phyloP scores from a whole-genome alignment of 2,113 vertebrate species.

The Hucho hucho region DNA sequence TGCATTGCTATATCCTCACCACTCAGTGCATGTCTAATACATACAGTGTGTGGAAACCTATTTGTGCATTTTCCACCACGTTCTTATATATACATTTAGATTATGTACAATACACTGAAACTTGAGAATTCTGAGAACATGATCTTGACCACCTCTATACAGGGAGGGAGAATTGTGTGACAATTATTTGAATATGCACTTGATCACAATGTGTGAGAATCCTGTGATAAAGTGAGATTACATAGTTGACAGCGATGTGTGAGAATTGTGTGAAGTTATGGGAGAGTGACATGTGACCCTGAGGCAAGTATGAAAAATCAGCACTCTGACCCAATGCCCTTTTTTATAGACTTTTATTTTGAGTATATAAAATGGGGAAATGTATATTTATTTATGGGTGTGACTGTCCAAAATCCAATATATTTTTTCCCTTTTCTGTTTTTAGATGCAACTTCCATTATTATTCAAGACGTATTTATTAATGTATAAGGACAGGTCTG shows the following conservation, averaged over 20 bases:
- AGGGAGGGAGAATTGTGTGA: neutral
- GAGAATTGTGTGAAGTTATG: slow-evolving; percentile 32
- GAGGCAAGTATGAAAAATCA: slow-evolving; percentile 40
- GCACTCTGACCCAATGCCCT: slow-evolving; percentile 54
- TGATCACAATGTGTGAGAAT: slow-evolving; percentile 19
- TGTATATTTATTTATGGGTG: too few relatives aligned
- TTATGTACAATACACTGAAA: neutral
- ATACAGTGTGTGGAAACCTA: too few relatives aligned
- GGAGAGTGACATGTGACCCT: neutral
- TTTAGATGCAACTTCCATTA: too few relatives aligned
- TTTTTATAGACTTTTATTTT: slow-evolving; percentile 20
- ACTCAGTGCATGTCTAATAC: too few relatives aligned
- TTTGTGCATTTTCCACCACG: too few relatives aligned
- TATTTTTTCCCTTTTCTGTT: too few relatives aligned
- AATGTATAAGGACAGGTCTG: too few relatives aligned
- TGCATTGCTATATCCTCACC: too few relatives aligned
- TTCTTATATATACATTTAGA: neutral
- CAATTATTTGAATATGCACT: neutral
- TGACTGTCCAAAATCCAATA: too few relatives aligned
- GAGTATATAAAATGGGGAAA: too few relatives aligned
- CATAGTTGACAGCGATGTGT: slow-evolving; percentile 14
- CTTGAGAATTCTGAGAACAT: neutral
- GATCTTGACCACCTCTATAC: neutral
- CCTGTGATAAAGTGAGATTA: slow-evolving; percentile 27
- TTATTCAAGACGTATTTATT: too few relatives aligned